Percentiles rank a stretch among this genome's conserved stretches.
Conservation (phyloP, 2,888 invertebrate genomes). For the Drosophila rubida region DNA sequence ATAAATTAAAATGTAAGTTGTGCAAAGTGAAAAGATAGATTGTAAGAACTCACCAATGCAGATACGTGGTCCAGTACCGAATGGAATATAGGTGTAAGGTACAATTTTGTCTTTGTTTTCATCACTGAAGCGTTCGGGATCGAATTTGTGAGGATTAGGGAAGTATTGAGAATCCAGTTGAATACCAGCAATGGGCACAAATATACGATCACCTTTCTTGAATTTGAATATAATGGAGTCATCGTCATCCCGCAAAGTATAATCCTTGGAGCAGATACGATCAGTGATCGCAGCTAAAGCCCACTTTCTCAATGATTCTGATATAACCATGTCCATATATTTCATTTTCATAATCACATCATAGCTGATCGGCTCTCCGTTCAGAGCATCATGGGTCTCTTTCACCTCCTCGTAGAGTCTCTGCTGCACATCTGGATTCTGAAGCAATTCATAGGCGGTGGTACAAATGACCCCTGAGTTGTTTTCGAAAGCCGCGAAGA, state of each 20-base stretch:
- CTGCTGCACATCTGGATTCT: conserved; percentile 86
- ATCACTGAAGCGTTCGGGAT: conserved; percentile 87
- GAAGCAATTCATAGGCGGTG: conserved; percentile 86
- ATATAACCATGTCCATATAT: conserved; percentile 88
- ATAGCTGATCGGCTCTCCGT: conserved; percentile 85
- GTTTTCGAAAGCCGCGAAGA: conserved; percentile 86
- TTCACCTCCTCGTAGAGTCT: conserved; percentile 86
- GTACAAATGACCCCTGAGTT: conserved; percentile 84
- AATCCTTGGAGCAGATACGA: conserved; percentile 86
- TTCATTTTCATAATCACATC: conserved; percentile 86
- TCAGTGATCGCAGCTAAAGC: conserved; percentile 84
- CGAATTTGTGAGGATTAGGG: conserved; percentile 86
- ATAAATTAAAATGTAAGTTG: no score
- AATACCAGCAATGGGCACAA: conserved; percentile 83
- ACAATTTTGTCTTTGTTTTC: conserved; percentile 85
- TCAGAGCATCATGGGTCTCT: conserved; percentile 82
- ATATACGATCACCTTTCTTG: conserved; percentile 82
- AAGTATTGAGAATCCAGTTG: conserved; percentile 86
- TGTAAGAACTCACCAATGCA: conserved; percentile 85
- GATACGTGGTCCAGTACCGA: conserved; percentile 87
- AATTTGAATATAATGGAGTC: conserved; percentile 86
- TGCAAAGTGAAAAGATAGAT: neutral
- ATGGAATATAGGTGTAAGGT: conserved; percentile 85
- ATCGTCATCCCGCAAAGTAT: conserved; percentile 76
- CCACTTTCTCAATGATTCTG: conserved; percentile 86